Evolutionary conservation across 2,888 invertebrate species (phyloP).

Genomic region (Hymenopus coronatus): DNA sequence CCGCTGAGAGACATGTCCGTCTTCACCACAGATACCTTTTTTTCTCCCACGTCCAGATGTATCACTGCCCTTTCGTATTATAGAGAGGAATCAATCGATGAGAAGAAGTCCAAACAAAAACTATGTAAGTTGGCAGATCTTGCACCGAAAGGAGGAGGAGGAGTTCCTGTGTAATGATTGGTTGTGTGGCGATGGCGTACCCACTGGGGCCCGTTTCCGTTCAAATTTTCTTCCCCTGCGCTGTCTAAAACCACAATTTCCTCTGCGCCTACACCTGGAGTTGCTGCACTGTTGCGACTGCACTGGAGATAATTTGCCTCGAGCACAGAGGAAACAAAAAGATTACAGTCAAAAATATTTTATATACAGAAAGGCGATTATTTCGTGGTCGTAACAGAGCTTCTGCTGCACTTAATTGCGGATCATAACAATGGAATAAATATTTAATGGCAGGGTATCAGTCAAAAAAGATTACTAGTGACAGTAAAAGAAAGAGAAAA

Average conservation of each 20-base stretch:
- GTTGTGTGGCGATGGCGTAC: neutral
- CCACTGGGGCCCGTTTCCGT: neutral
- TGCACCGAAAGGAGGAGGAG: neutral
- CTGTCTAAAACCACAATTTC: neutral
- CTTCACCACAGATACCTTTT: neutral
- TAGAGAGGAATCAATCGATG: neutral
- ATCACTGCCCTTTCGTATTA: neutral
- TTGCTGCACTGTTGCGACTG: neutral
- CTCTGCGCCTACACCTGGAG: neutral
- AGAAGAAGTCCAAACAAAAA: neutral
- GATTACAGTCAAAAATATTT: neutral
- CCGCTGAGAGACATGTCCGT: neutral
- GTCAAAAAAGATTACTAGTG: neutral
- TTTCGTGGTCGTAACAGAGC: neutral
- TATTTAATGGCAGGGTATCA: neutral
- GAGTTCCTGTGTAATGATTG: neutral
- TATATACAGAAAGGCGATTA: neutral
- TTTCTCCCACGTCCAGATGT: neutral
- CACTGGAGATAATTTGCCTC: too few relatives aligned
- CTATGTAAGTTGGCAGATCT: neutral
- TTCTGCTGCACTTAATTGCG: neutral
- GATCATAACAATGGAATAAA: neutral
- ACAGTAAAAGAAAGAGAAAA: too few relatives aligned
- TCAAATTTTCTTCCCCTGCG: neutral
- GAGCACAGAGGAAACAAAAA: neutral